Conservation (phyloP, 1,140 invertebrate genomes). For the Drosophila guanche region DNA sequence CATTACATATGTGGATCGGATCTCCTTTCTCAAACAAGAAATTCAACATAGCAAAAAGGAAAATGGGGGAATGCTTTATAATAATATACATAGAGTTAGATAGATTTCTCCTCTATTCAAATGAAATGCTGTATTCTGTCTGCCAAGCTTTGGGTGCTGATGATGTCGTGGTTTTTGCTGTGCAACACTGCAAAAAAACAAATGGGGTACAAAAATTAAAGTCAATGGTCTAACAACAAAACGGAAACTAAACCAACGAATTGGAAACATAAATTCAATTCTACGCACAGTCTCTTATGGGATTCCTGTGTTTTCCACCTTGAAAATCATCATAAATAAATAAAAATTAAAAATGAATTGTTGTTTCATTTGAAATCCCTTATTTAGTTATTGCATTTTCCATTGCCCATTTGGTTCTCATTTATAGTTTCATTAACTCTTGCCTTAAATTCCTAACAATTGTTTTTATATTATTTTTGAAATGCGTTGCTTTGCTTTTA, state of each 20-base stretch:
- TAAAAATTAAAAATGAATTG: not conserved
- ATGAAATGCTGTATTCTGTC: constrained; percentile 60
- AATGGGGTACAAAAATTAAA: constrained; percentile 29
- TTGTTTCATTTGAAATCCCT: constrained; percentile 8
- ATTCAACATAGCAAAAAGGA: constrained; percentile 47
- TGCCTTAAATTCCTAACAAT: constrained; percentile 32
- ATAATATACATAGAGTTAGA: constrained; percentile 23
- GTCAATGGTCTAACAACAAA: constrained; percentile 35
- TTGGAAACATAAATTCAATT: constrained; percentile 9
- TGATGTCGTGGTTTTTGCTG: constrained; percentile 46
- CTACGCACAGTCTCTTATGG: not conserved
- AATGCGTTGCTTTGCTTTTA: constrained; percentile 44
- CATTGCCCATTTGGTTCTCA: constrained; percentile 50
- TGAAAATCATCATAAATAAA: constrained; percentile 4
- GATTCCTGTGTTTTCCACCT: not conserved
- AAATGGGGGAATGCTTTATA: constrained; percentile 36
- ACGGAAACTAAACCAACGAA: constrained; percentile 3
- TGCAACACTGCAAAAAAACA: constrained; percentile 57
- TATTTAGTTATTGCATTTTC: constrained; percentile 46
- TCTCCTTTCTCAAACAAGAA: constrained; percentile 43
- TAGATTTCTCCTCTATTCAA: constrained; percentile 21
- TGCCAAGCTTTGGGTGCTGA: constrained; percentile 52
- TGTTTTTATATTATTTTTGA: constrained; percentile 14
- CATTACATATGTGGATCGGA: constrained; percentile 9
- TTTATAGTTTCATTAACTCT: constrained; percentile 40